Evolutionary conservation across 2,888 invertebrate genomes (phyloP).

Genomic region (Cephus rjabovi): DNA sequence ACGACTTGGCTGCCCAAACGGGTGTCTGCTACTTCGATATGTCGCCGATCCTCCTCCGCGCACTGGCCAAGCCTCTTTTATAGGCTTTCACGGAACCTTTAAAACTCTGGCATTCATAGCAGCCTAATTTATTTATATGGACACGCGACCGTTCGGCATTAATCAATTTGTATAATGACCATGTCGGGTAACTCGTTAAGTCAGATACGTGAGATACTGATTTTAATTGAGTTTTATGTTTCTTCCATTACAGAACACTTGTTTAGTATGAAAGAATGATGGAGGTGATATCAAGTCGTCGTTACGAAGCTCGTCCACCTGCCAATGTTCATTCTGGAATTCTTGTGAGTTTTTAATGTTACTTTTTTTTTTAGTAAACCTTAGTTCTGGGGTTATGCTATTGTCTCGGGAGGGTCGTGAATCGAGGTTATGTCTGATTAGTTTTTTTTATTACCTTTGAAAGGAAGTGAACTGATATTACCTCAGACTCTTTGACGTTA

Average conservation of each 20-base stretch:
- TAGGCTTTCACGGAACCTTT: neutral
- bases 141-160: constrained; percentile 10
- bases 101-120: neutral
- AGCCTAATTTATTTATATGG: constrained; percentile 4
- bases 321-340: constrained; percentile 51
- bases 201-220: neutral
- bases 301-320: constrained; percentile 62
- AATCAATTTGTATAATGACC: constrained; percentile 10
- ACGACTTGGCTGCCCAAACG: neutral
- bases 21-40: neutral
- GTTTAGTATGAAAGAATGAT: constrained; percentile 49
- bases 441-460: neutral
- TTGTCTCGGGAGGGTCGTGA: neutral
- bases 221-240: neutral
- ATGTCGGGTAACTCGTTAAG: constrained; percentile 20
- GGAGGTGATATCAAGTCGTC: constrained; percentile 64
- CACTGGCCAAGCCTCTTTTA: neutral
- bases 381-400: too few species aligned
- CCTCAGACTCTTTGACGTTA: constrained; percentile 1
- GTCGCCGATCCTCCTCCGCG: neutral
- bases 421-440: neutral
- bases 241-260: neutral
- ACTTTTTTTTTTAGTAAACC: too few species aligned
- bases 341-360: constrained; percentile 45
- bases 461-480: neutral